Conservation (phyloP, 2,888 invertebrate species). For the Pristionchus exspectatus region DNA sequence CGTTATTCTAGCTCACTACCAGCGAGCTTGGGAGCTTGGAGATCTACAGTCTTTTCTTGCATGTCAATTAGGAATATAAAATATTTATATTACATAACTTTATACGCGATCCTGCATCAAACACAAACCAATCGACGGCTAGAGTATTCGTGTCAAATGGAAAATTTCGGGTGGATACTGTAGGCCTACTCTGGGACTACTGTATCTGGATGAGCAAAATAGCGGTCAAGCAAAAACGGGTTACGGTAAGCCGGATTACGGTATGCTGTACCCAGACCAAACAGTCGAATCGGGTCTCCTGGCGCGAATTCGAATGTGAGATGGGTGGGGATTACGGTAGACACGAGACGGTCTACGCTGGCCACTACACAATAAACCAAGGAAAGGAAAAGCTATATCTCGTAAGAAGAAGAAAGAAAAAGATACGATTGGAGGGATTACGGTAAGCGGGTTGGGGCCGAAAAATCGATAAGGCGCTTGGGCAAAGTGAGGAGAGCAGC, state of each 20-base stretch:
- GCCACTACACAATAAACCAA: background rate
- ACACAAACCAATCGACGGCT: slow-evolving; percentile 49
- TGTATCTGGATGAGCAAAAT: slow-evolving; percentile 21
- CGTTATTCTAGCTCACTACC: too few relatives aligned
- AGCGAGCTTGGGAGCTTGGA: too few relatives aligned
- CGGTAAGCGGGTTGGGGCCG: slow-evolving; percentile 3
- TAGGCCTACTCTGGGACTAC: slow-evolving; percentile 30
- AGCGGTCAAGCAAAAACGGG: slow-evolving; percentile 9
- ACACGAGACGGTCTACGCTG: background rate
- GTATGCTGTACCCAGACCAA: background rate
- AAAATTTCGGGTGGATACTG: background rate
- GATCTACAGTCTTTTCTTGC: too few relatives aligned
- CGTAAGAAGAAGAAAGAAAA: slow-evolving; percentile 2
- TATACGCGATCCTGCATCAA: slow-evolving; percentile 33
- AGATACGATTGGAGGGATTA: background rate
- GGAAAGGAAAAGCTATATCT: slow-evolving; percentile 44
- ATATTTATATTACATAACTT: background rate
- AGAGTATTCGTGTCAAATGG: slow-evolving; percentile 9
- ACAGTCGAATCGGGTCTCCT: slow-evolving; percentile 33
- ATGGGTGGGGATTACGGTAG: slow-evolving; percentile 29
- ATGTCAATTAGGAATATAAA: too few relatives aligned
- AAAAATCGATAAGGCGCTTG: slow-evolving; percentile 46
- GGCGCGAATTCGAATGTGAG: slow-evolving; percentile 42
- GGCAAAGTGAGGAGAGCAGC: background rate
- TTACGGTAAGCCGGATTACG: slow-evolving; percentile 25